Conservation (phyloP, 2,113 vertebrate genomes). For the Garra rufa region DNA sequence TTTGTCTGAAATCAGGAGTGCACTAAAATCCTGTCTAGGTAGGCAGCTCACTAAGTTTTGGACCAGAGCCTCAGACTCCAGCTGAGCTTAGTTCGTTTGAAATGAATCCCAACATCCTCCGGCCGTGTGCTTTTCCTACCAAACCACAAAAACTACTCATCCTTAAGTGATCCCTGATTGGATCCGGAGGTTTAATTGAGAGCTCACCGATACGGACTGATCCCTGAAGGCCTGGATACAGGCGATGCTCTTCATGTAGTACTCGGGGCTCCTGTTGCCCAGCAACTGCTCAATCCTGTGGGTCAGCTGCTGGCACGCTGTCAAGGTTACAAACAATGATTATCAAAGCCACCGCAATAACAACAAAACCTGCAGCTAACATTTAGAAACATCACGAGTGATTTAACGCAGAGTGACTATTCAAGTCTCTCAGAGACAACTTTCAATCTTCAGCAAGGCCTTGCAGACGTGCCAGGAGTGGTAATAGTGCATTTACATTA, state of each 20-base stretch:
- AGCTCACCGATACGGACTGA: slow-evolving; percentile 89
- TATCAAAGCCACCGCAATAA: slow-evolving; percentile 63
- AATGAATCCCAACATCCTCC: not conserved
- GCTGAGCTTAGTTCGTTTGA: not conserved
- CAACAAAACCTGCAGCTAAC: slow-evolving; percentile 16
- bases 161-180: slow-evolving; percentile 12
- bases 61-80: not conserved
- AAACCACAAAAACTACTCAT: not conserved
- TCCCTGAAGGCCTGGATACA: slow-evolving; percentile 89
- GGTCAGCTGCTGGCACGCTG: slow-evolving; percentile 90
- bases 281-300: slow-evolving; percentile 89
- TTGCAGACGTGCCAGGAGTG: not conserved
- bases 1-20: not conserved
- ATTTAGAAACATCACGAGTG: not conserved
- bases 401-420: too few relatives aligned
- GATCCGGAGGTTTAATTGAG: slow-evolving; percentile 42
- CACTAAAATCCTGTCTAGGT: not conserved
- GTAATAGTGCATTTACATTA: not conserved
- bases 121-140: too few relatives aligned
- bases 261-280: slow-evolving; percentile 82
- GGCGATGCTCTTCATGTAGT: slow-evolving; percentile 90
- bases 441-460: not conserved
- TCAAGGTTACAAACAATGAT: slow-evolving; percentile 59
- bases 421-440: not conserved
- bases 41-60: not conserved